Evolutionary conservation across 2,797 vertebrate genomes (phyloP).

Genomic region (Chromis chromis): DNA sequence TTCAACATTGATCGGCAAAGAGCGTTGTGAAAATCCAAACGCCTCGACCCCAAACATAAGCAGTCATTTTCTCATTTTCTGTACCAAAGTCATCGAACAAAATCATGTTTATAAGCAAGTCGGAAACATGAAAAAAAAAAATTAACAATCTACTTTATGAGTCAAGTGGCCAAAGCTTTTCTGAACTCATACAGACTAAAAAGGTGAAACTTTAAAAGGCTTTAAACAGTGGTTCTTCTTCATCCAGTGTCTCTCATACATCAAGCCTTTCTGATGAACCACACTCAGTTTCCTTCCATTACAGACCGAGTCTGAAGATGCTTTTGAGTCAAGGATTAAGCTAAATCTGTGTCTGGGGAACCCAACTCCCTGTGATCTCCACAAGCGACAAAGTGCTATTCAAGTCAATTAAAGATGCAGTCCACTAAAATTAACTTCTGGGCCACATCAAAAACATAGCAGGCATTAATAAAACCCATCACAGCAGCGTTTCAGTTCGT

Average conservation of each 20-base stretch:
- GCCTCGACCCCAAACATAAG: not conserved
- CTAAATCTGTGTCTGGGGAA: conserved; percentile 64
- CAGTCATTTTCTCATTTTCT: not conserved
- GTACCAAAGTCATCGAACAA: not conserved
- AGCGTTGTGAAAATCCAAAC: not conserved
- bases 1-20: too few species aligned
- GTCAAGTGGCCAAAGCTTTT: conserved; percentile 37
- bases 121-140: too few species aligned
- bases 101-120: not conserved
- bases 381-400: conserved; percentile 51
- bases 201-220: not conserved
- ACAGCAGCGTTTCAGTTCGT: conserved; percentile 26
- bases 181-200: not conserved
- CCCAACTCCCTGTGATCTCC: conserved; percentile 57
- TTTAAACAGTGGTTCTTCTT: not conserved
- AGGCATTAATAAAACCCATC: conserved; percentile 30
- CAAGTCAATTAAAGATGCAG: conserved; percentile 59
- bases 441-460: conserved; percentile 50
- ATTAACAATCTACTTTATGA: conserved; percentile 2
- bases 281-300: conserved; percentile 27
- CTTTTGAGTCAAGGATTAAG: conserved; percentile 62
- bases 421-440: conserved; percentile 62
- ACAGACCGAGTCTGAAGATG: conserved; percentile 40
- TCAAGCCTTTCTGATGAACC: conserved; percentile 18
- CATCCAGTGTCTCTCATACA: not conserved